Percentiles rank a stretch among this genome's conserved stretches.
These are phyloP conservation scores for Melieria picta DNA, from an alignment of 2,888 invertebrate genomes.

Conservation along the genomic window DNA sequence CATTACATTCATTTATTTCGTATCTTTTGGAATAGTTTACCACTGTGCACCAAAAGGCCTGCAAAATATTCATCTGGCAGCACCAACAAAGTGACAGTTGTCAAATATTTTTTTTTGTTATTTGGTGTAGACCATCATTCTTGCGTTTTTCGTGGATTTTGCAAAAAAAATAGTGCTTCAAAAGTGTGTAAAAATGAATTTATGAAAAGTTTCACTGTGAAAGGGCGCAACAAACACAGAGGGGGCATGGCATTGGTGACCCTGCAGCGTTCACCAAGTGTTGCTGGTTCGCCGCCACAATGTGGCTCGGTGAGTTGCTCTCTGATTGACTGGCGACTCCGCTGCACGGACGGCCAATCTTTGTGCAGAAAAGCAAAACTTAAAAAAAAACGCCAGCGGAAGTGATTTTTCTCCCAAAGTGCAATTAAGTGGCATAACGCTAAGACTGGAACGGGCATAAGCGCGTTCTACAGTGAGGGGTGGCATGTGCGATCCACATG, in stretches of 20 bases:
- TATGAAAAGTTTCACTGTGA: slow-evolving; percentile 35
- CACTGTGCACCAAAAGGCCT: too few relatives aligned
- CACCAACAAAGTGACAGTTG: slow-evolving; percentile 4
- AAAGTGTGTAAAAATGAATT: slow-evolving; percentile 41
- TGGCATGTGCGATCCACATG: too few relatives aligned
- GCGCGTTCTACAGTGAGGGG: too few relatives aligned
- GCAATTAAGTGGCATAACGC: too few relatives aligned
- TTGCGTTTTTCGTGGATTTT: slow-evolving; percentile 29
- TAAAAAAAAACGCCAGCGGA: too few relatives aligned
- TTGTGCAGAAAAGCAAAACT: too few relatives aligned
- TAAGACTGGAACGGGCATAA: too few relatives aligned
- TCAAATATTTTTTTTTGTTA: slow-evolving; percentile 45
- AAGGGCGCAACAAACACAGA: slow-evolving; percentile 31
- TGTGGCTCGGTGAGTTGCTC: slow-evolving; percentile 60
- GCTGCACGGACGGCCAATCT: too few relatives aligned
- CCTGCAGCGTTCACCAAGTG: slow-evolving; percentile 78
- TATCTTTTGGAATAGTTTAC: too few relatives aligned
- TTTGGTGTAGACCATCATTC: slow-evolving; percentile 32
- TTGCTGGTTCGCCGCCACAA: slow-evolving; percentile 72
- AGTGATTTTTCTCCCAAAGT: too few relatives aligned
- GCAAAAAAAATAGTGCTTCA: slow-evolving; percentile 22
- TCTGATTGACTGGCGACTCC: too few relatives aligned
- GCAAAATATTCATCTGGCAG: slow-evolving; percentile 8
- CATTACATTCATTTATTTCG: too few relatives aligned
- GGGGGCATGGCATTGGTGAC: slow-evolving; percentile 75